A percentile compares a stretch with the other conserved stretches of the same genome.
Evolutionary conservation across 2,113 vertebrate species (phyloP).

Genomic region (Chascanopsetta lugubris): DNA sequence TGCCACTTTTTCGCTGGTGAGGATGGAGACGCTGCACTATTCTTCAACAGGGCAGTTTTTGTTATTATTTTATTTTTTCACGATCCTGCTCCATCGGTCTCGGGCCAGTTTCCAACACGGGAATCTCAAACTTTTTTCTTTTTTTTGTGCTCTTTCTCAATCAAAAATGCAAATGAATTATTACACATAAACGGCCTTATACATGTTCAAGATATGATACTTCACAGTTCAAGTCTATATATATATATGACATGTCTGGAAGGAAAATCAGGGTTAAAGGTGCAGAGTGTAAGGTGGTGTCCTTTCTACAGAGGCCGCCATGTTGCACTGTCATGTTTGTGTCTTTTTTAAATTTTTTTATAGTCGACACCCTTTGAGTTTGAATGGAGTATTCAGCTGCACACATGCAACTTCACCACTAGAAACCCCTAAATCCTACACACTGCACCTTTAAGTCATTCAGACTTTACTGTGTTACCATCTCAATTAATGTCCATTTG

Average conservation of each 20-base stretch:
- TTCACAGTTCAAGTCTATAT: conserved; percentile 13
- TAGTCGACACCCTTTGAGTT: too few species aligned
- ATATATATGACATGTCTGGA: conserved; percentile 6
- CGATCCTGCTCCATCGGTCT: conserved; percentile 17
- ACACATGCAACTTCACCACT: too few species aligned
- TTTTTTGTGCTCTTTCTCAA: neutral
- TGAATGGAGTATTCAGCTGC: too few species aligned
- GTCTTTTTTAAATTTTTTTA: too few species aligned
- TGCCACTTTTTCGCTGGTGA: conserved; percentile 55
- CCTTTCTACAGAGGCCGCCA: too few species aligned
- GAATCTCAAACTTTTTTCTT: conserved; percentile 26
- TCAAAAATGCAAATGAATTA: conserved; percentile 34
- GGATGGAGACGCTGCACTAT: conserved; percentile 75
- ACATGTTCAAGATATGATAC: conserved; percentile 8
- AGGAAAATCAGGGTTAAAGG: too few species aligned
- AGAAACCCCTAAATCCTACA: too few species aligned
- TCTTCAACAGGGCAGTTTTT: conserved; percentile 44
- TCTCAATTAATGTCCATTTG: too few species aligned
- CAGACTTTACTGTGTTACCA: too few species aligned
- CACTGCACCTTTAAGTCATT: too few species aligned
- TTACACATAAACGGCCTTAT: conserved; percentile 65
- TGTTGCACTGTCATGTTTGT: too few species aligned
- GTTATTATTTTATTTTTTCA: conserved; percentile 41
- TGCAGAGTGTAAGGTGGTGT: too few species aligned
- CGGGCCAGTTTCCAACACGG: conserved; percentile 35